Conservation (phyloP, 2,888 invertebrate species). For the Parasteatoda lunata region DNA sequence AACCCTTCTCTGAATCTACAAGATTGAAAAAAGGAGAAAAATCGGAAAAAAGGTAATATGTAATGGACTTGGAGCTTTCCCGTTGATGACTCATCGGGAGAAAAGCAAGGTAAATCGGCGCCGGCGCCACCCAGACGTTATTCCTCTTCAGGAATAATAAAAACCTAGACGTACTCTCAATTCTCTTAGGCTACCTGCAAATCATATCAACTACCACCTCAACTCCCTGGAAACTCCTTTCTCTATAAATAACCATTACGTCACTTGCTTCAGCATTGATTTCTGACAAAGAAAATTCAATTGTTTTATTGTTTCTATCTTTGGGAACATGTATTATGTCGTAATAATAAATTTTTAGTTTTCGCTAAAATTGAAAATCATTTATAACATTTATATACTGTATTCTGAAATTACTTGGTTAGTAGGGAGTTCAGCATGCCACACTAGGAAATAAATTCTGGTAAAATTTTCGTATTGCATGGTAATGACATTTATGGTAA, state of each 20-base stretch:
- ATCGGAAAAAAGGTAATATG: not conserved
- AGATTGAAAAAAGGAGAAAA: conserved; percentile 1
- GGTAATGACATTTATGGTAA: too few relatives aligned
- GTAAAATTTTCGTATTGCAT: too few relatives aligned
- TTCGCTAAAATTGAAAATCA: too few relatives aligned
- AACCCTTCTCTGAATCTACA: not conserved
- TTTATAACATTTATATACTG: too few relatives aligned
- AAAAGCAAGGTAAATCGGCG: conserved; percentile 51
- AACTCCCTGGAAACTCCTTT: conserved; percentile 6
- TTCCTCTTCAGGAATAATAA: conserved; percentile 14
- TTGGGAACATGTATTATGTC: too few relatives aligned
- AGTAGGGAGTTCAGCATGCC: too few relatives aligned
- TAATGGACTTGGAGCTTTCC: conserved; percentile 9
- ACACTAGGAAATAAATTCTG: too few relatives aligned
- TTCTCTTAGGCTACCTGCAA: conserved; percentile 19
- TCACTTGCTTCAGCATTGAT: conserved; percentile 38
- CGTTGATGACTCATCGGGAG: conserved; percentile 38
- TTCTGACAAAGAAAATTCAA: conserved; percentile 1
- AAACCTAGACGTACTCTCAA: not conserved
- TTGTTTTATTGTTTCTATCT: too few relatives aligned
- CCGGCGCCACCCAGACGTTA: conserved; percentile 40
- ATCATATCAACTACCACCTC: conserved; percentile 27
- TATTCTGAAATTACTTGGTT: too few relatives aligned
- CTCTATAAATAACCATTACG: conserved; percentile 54
- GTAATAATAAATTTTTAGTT: too few relatives aligned